Base-by-base conservation (phyloP, 2,888 invertebrate genomes). In the Plagiodera versicolora region DNA sequence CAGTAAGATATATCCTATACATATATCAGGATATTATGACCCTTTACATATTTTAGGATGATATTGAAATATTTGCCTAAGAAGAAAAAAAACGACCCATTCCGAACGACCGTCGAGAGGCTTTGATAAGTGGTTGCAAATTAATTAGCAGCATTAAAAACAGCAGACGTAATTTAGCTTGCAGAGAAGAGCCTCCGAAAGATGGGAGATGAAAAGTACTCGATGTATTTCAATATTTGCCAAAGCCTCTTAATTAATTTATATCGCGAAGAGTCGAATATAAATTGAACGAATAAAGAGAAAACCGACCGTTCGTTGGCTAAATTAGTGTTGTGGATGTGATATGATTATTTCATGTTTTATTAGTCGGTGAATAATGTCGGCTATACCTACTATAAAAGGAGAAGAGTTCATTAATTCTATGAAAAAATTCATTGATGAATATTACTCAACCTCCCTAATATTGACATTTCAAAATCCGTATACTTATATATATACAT, bases 191-290 rank as follows among this genome's bases (percentile, higher is more conserved):
- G n/a, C 39, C 14, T 39, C 6, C 39, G 39, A 6, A 14, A 39
- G 39, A 39, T 39, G 14, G 14, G 39, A 53, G 53, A 62, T 56
- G 56, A 58, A 62, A 62, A 62, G 62, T 62, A 58, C 39, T 62
- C 46, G 56, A 60, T 56, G 54, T 62, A 62, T 62, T 62, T 58
- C 60, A 65, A 63, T 66, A 63, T 68, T 68, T 66, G 53, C 66
- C 54, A 51, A 61, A 59, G 60, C 24, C 63, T 66, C 68, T 64
- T 68, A 68, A 68, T 68, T 68, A 68, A 68, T 68, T 68, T 66
- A 66, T 67, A 65, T 65, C 60, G 56, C 63, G 60, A 53, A 58
- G n/a, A 39, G 61, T 60, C 61, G 58, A 61, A 63, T 62, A 61
- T 46, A 35, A 53, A 44, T 44, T 53, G n/a, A 45, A 53, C 53